Evolutionary conservation across 2,113 vertebrate species (phyloP).

Genomic region (Octodon degus): DNA sequence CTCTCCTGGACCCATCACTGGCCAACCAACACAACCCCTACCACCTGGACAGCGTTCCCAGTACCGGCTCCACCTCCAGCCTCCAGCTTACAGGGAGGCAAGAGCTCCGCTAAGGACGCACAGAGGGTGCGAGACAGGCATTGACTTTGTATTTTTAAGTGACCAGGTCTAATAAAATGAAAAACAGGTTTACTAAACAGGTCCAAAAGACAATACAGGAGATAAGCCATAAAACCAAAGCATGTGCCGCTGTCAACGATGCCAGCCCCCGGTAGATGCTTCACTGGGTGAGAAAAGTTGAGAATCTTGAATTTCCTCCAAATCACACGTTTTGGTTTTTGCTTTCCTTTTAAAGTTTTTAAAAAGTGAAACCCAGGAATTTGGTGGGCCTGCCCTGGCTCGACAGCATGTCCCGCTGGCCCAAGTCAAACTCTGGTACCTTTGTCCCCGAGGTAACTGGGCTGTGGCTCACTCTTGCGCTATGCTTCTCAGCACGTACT

Average conservation of each 20-base stretch:
- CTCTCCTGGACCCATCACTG: neutral
- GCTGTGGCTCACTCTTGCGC: slow-evolving; percentile 93
- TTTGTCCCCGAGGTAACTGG: slow-evolving; percentile 72
- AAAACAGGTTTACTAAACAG: slow-evolving; percentile 77
- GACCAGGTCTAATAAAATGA: slow-evolving; percentile 83
- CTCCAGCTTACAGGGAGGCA: neutral
- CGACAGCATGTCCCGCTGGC: slow-evolving; percentile 68
- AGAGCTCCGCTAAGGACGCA: neutral
- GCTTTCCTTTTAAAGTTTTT: slow-evolving; percentile 58
- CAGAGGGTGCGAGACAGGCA: slow-evolving; percentile 44
- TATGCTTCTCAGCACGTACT: slow-evolving; percentile 98
- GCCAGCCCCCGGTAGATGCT: slow-evolving; percentile 49
- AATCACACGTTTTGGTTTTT: slow-evolving; percentile 60
- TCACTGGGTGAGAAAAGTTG: neutral
- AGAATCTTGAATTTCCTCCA: neutral
- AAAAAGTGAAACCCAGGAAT: slow-evolving; percentile 83
- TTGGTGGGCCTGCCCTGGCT: slow-evolving; percentile 71
- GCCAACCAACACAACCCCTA: neutral
- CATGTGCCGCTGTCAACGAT: slow-evolving; percentile 11
- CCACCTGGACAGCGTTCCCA: neutral
- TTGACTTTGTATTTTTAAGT: slow-evolving; percentile 70
- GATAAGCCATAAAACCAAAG: slow-evolving; percentile 72
- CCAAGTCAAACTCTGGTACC: slow-evolving; percentile 65
- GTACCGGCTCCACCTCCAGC: neutral
- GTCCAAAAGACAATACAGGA: slow-evolving; percentile 68